phyloP scores from a whole-genome alignment of 2,888 invertebrate species.

The Blomia tropicalis region DNA sequence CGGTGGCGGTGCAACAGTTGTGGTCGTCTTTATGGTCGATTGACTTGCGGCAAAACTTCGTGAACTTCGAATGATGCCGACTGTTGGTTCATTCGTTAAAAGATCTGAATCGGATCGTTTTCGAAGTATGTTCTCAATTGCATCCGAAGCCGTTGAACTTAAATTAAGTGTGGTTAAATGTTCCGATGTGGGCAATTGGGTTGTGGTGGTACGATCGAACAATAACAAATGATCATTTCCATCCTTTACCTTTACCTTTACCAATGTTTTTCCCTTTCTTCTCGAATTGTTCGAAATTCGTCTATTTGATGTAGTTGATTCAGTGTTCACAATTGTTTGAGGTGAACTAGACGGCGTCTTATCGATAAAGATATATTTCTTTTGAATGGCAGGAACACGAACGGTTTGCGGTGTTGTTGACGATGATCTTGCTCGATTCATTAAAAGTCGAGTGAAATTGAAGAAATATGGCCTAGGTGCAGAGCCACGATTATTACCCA shows the following conservation, averaged over 20 bases:
- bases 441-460: conserved; percentile 5
- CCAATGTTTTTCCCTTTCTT: background rate
- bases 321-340: background rate
- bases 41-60: background rate
- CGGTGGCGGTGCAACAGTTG: background rate
- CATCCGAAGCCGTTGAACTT: background rate
- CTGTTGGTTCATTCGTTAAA: background rate
- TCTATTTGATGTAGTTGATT: background rate
- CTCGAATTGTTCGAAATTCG: background rate
- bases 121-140: background rate
- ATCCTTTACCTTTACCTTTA: conserved; percentile 1
- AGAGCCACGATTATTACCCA: background rate
- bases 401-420: background rate
- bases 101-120: background rate
- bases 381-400: background rate
- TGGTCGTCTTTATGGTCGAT: background rate
- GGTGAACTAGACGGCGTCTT: background rate
- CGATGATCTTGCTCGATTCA: background rate
- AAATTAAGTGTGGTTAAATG: background rate
- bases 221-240: background rate
- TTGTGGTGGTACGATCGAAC: background rate
- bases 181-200: background rate
- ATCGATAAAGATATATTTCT: conserved; percentile 3
- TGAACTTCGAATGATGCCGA: too few relatives aligned
- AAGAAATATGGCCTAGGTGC: background rate